Conservation (phyloP, 2,797 vertebrate genomes). For the Tamandua tetradactyla region DNA sequence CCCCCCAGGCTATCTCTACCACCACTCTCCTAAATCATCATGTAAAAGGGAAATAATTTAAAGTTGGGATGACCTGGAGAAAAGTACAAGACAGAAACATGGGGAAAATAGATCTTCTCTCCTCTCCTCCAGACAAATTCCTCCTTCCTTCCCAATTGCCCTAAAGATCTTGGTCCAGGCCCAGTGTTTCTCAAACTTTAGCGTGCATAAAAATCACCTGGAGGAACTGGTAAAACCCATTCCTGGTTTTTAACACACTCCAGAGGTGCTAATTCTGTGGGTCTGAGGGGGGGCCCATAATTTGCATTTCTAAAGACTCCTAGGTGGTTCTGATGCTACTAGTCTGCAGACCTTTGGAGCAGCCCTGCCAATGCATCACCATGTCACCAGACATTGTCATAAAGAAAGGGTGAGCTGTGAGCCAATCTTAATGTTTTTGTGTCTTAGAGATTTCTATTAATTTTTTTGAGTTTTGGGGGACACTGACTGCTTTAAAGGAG, state of each 20-base stretch:
- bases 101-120: not conserved
- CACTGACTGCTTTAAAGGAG: not conserved
- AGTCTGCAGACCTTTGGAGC: not conserved
- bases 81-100: not conserved
- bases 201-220: not conserved
- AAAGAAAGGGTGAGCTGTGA: not conserved
- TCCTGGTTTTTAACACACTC: not conserved
- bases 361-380: not conserved
- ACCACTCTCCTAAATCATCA: not conserved
- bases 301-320: not conserved
- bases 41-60: not conserved
- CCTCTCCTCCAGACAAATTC: not conserved
- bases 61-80: not conserved
- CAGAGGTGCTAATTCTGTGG: not conserved
- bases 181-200: not conserved
- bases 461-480: not conserved
- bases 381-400: not conserved
- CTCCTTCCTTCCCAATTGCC: not conserved
- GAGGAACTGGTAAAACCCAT: not conserved
- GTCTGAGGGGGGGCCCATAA: not conserved
- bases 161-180: not conserved
- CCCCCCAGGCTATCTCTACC: not conserved
- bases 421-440: not conserved
- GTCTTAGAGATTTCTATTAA: not conserved
- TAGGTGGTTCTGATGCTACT: not conserved